Percentiles rank a stretch among this genome's conserved stretches.
Conservation (phyloP, 2,113 vertebrate genomes). For the Festucalex cinctus region DNA sequence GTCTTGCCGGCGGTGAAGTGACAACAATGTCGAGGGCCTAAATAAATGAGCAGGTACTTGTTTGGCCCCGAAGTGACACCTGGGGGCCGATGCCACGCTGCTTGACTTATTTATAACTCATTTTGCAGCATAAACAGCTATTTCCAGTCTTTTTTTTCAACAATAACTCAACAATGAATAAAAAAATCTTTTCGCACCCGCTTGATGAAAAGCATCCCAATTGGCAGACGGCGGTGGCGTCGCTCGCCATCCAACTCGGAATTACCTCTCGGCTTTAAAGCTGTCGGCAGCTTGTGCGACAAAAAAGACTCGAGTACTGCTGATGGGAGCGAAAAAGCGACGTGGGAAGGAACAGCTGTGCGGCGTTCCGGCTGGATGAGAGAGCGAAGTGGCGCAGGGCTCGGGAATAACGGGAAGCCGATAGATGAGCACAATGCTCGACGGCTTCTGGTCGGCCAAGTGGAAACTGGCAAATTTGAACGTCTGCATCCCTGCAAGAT, state of each 20-base stretch:
- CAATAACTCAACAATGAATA: background rate
- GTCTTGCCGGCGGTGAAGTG: background rate
- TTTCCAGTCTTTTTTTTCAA: background rate
- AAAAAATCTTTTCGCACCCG: background rate
- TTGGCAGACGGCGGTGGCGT: background rate
- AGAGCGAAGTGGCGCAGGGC: conserved; percentile 42
- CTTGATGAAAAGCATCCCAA: conserved; percentile 2
- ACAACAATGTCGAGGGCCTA: conserved; percentile 15
- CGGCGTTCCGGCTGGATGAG: conserved; percentile 29
- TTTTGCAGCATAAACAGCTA: background rate
- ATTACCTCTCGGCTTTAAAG: conserved; percentile 32
- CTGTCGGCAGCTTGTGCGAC: conserved; percentile 23
- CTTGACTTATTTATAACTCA: conserved; percentile 51
- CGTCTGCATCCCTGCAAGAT: background rate
- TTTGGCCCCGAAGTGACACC: conserved; percentile 38
- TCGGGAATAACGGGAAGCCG: conserved; percentile 38
- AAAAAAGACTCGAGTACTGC: conserved; percentile 8
- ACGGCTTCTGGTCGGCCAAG: conserved; percentile 16
- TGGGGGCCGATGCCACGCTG: conserved; percentile 19
- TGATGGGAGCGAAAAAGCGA: background rate
- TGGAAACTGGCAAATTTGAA: background rate
- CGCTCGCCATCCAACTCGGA: background rate
- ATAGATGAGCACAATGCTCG: conserved; percentile 31
- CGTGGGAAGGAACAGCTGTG: conserved; percentile 16
- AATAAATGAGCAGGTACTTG: conserved; percentile 59